phyloP scores from a whole-genome alignment of 2,113 vertebrate genomes.

The Addax nasomaculatus region DNA sequence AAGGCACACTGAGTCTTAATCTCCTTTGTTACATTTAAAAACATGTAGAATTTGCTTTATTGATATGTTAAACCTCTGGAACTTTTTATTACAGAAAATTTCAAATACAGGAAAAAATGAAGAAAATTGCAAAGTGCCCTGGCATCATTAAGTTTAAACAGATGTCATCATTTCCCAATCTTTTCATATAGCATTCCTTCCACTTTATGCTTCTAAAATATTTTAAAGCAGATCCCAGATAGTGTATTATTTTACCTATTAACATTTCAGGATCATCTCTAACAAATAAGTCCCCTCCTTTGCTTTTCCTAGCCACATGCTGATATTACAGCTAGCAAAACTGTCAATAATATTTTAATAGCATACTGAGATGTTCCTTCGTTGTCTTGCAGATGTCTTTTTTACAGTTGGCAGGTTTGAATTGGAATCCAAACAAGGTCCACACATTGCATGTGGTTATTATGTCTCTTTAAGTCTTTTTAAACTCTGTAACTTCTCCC shows the following conservation, averaged over 20 bases:
- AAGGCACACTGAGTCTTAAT: neutral
- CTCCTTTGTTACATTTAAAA: neutral
- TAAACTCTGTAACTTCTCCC: neutral
- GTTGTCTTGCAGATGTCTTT: neutral
- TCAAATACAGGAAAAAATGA: neutral
- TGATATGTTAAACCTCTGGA: neutral
- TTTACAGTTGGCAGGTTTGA: neutral
- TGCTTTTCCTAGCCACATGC: neutral
- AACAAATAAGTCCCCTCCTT: neutral
- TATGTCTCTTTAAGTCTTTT: neutral
- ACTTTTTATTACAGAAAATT: neutral
- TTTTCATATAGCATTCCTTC: neutral
- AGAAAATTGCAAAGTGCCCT: neutral
- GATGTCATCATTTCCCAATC: neutral
- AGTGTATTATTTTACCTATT: neutral
- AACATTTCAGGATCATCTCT: conserved; percentile 12
- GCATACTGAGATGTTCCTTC: neutral
- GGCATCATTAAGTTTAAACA: neutral
- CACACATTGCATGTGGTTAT: neutral
- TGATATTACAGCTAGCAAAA: neutral
- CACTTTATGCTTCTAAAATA: neutral
- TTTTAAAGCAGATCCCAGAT: neutral
- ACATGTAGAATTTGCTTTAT: neutral
- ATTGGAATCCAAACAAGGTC: neutral
- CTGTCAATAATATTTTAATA: neutral